Conservation (phyloP, 1,140 invertebrate species). For the Palaemon carinicauda region DNA sequence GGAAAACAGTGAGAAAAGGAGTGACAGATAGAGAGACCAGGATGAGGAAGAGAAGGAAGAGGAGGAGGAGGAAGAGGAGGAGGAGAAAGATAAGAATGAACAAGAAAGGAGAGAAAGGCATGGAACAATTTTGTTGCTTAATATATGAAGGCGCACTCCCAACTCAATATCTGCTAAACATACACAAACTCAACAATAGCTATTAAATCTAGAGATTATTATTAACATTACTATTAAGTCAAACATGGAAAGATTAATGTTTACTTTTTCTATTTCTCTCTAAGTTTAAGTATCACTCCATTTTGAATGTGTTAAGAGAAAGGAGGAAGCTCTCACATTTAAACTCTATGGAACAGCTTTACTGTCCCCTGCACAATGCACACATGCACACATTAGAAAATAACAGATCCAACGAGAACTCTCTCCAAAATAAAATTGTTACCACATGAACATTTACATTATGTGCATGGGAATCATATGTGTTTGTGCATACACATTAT, state of each 20-base stretch:
- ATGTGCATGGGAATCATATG: too few species aligned
- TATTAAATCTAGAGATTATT: background rate
- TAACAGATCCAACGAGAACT: too few species aligned
- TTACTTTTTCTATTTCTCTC: background rate
- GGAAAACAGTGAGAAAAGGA: background rate
- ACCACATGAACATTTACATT: too few species aligned
- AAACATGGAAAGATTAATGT: background rate
- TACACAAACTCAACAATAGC: background rate
- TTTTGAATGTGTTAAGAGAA: background rate
- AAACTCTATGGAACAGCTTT: background rate
- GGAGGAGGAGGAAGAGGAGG: background rate
- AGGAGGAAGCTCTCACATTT: background rate
- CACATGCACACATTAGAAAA: too few species aligned
- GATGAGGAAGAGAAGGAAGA: background rate
- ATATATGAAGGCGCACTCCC: too few species aligned
- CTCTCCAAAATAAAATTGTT: too few species aligned
- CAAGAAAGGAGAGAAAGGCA: background rate
- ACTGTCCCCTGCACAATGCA: background rate
- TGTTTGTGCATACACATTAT: too few species aligned
- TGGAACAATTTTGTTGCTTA: too few species aligned
- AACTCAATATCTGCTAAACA: too few species aligned
- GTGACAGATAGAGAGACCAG: too few species aligned
- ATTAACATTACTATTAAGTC: background rate
- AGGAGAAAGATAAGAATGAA: background rate
- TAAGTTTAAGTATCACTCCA: background rate